Evolutionary conservation across 2,797 vertebrate species (phyloP), one percentile per base, ranked within the genome.

Genomic region (Choloepus didactylus): DNA sequence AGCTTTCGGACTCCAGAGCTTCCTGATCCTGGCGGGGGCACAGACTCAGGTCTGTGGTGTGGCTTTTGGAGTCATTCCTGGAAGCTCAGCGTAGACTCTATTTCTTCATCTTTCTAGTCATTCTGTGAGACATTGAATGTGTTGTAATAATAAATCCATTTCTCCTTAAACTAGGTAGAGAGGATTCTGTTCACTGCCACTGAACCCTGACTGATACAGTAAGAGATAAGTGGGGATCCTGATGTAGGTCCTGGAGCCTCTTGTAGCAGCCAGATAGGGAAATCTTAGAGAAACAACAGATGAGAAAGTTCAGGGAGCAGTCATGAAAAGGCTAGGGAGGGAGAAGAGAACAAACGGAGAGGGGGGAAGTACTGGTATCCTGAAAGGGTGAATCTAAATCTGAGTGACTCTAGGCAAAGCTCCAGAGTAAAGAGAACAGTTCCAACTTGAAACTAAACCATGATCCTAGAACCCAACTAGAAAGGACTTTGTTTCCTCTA

Each of bases 261-360:
- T 49, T 85, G 46, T 46, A 77, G 70, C 9, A 44, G 59, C 64
- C 70, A 84, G 10, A 18, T 93, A 75, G 31, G 51, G 5, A 15
- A 95, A 92, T 29, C 35, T 88, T 82, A 77, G n/a, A 88, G 75
- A 81, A 76, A 75, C 5, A 54, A 89, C 29, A 16, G 80, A 56
- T 62, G 16, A 86, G 59, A 76, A 73, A 9, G 60, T 69, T 82
- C 35, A 69, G 15, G 21, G 29, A 73, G 41, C 38, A 95, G 14
- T 41, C 56, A n/a, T 31, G 38, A 75, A 69, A 75, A 88, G 10
- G 69, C 21, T 31, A 67, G 59, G 60, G 6, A 89, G 9, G 12
- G 29, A 67, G 38, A 93, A 87, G 56, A 82, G 31, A 91, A 29
- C 70, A 60, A 70, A 27, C 64, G 6, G 59, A 82, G 51, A 76